Conservation (phyloP, 2,113 vertebrate species). For the Callorhinus ursinus region DNA sequence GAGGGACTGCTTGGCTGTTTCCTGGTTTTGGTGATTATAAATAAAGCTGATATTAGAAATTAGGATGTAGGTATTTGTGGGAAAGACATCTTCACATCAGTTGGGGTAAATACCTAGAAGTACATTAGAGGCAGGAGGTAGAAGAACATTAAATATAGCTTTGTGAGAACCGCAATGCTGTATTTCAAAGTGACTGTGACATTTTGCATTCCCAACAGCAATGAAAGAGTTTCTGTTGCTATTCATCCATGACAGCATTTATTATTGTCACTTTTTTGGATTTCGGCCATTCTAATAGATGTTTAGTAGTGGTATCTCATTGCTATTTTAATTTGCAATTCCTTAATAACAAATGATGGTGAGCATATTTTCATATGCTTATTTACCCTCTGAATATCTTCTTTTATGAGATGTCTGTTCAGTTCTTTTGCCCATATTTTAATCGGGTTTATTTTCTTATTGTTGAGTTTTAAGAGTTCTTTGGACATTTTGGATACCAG, state of each 20-base stretch:
- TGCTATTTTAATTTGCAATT: neutral
- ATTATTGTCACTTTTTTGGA: neutral
- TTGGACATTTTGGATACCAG: neutral
- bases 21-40: neutral
- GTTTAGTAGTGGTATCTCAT: neutral
- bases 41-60: neutral
- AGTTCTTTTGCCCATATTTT: neutral
- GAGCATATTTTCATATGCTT: neutral
- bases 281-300: neutral
- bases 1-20: neutral
- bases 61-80: neutral
- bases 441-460: neutral
- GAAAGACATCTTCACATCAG: neutral
- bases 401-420: neutral
- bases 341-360: neutral
- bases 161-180: neutral
- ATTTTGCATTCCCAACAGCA: neutral
- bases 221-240: neutral
- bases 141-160: neutral
- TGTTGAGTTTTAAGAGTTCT: neutral
- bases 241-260: neutral
- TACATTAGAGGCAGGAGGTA: neutral
- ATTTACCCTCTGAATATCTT: neutral
- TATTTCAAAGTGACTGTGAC: neutral
- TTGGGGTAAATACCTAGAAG: neutral